Evolutionary conservation across 1,140 invertebrate species (phyloP).

Genomic region (Himalopsyche phryganea): DNA sequence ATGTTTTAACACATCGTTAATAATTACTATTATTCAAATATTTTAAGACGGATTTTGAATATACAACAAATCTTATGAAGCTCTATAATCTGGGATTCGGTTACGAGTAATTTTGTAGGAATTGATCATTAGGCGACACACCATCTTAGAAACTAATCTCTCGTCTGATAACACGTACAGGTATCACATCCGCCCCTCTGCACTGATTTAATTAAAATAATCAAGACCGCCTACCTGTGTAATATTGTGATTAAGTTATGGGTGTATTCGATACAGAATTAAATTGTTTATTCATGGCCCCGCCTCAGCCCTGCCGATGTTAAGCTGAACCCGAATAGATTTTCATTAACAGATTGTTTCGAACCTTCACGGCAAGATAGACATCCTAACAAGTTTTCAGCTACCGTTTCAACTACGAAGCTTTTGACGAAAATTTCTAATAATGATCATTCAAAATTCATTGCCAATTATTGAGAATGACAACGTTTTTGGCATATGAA

Average conservation of each 20-base stretch:
- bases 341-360: slow-evolving; percentile 12
- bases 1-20: no score
- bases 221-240: slow-evolving; percentile 18
- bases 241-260: slow-evolving; percentile 14
- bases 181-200: slow-evolving; percentile 16
- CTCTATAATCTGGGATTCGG: background rate
- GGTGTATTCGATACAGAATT: slow-evolving; percentile 12
- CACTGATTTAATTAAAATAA: slow-evolving; percentile 28
- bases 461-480: no score
- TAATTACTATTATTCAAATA: no score
- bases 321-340: slow-evolving; percentile 2
- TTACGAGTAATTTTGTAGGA: slow-evolving; percentile 2
- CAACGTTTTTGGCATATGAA: no score
- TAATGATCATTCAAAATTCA: no score
- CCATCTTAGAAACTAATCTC: slow-evolving; percentile 16
- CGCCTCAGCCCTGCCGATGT: background rate
- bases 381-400: no score
- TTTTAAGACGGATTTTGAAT: no score
- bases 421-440: no score
- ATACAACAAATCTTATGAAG: no score
- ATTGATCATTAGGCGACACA: background rate
- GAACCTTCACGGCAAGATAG: no score
- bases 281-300: slow-evolving; percentile 17
- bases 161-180: background rate
- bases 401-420: no score